A percentile compares a stretch with the other conserved stretches of the same genome.
phyloP scores from a whole-genome alignment of 2,797 vertebrate species.

The Varecia variegata region DNA sequence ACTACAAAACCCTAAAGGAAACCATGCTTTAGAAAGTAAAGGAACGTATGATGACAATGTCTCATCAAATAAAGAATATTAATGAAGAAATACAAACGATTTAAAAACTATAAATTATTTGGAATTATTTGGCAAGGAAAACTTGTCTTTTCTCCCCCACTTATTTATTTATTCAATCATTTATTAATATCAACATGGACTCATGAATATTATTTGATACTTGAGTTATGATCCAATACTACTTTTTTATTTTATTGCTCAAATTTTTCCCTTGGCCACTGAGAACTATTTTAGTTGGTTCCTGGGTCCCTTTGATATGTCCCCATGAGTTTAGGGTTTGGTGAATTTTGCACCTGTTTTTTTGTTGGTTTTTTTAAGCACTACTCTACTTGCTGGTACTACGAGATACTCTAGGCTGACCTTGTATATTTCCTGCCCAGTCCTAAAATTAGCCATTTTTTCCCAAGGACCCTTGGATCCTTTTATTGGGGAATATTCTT shows the following conservation, averaged over 20 bases:
- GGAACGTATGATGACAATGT: background rate
- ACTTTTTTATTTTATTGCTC: background rate
- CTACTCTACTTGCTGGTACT: background rate
- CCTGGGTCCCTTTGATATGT: background rate
- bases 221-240: background rate
- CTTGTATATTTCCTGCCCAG: background rate
- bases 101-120: background rate
- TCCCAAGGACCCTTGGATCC: background rate
- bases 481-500: background rate
- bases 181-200: background rate
- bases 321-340: background rate
- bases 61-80: background rate
- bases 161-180: background rate
- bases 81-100: background rate
- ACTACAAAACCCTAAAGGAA: background rate
- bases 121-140: background rate
- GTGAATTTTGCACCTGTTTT: background rate
- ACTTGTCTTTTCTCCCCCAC: background rate
- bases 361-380: background rate
- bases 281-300: background rate
- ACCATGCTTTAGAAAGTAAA: background rate
- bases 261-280: background rate
- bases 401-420: background rate
- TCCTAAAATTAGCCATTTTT: background rate
- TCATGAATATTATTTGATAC: background rate